A percentile compares a stretch with the other conserved stretches of the same genome.
These are phyloP conservation scores for Percopsis transmontana DNA, from an alignment of 2,113 vertebrate species.

Conservation along the genomic window DNA sequence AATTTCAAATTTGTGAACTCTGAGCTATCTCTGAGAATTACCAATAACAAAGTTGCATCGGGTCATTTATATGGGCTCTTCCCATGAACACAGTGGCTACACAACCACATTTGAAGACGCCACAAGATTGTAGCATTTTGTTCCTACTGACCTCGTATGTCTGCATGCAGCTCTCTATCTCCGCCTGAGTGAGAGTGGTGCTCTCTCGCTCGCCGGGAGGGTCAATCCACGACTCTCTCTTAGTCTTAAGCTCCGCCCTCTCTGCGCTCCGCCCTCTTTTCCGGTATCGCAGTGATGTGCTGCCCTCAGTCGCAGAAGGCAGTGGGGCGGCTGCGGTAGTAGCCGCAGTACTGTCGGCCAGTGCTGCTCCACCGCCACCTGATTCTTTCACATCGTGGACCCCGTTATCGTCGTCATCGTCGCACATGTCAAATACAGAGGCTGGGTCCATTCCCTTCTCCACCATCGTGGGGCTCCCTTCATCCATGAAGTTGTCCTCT, in stretches of 20 bases:
- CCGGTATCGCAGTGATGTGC: slow-evolving; percentile 52
- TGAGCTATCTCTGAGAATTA: too few relatives aligned
- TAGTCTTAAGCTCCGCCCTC: slow-evolving; percentile 72
- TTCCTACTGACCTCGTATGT: slow-evolving; percentile 84
- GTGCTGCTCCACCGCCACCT: slow-evolving; percentile 28
- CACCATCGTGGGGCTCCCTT: slow-evolving; percentile 95
- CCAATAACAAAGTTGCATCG: too few relatives aligned
- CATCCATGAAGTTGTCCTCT: slow-evolving; percentile 85
- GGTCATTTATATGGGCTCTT: too few relatives aligned
- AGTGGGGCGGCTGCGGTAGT: slow-evolving; percentile 20
- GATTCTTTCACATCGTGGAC: slow-evolving; percentile 74
- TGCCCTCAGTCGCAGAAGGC: slow-evolving; percentile 48
- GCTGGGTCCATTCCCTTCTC: slow-evolving; percentile 91
- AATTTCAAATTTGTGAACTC: too few relatives aligned
- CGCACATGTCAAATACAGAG: slow-evolving; percentile 86
- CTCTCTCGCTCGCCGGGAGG: slow-evolving; percentile 84
- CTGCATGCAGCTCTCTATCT: slow-evolving; percentile 98
- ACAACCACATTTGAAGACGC: too few relatives aligned
- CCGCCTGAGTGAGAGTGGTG: slow-evolving; percentile 87
- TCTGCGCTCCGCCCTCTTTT: slow-evolving; percentile 70
- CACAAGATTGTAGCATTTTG: too few relatives aligned
- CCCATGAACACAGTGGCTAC: too few relatives aligned
- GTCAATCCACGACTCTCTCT: slow-evolving; percentile 91
- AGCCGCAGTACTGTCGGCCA: not conserved
- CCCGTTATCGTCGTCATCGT: slow-evolving; percentile 87